Conservation (phyloP, 2,797 vertebrate species). For the Oryzias dopingdopingensis region DNA sequence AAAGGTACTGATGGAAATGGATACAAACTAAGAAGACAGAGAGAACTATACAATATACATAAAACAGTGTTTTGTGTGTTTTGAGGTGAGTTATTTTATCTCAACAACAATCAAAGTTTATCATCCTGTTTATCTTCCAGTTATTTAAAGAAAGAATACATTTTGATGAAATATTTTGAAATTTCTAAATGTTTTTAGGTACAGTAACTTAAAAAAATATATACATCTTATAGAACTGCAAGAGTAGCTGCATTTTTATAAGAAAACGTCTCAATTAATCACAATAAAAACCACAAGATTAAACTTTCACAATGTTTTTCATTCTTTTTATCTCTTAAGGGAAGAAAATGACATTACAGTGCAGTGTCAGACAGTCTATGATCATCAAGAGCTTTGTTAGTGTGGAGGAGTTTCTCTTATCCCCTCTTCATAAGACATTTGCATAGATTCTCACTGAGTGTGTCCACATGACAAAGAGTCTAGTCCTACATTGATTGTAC, state of each 20-base stretch:
- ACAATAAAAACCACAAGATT: too few relatives aligned
- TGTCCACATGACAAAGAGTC: slow-evolving; percentile 65
- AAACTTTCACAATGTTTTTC: not conserved
- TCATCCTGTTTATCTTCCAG: too few relatives aligned
- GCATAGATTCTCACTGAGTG: slow-evolving; percentile 67
- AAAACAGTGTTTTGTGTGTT: too few relatives aligned
- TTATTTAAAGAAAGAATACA: too few relatives aligned
- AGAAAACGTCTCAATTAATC: too few relatives aligned
- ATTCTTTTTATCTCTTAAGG: slow-evolving; percentile 25
- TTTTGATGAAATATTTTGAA: too few relatives aligned
- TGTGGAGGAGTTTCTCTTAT: slow-evolving; percentile 64
- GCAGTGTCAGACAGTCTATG: slow-evolving; percentile 37
- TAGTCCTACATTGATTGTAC: slow-evolving; percentile 70
- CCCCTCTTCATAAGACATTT: slow-evolving; percentile 61
- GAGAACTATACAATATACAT: not conserved
- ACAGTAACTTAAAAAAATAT: too few relatives aligned
- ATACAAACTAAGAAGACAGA: slow-evolving; percentile 4
- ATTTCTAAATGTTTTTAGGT: too few relatives aligned
- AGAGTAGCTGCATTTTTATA: too few relatives aligned
- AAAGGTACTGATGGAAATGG: slow-evolving; percentile 8
- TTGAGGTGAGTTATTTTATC: too few relatives aligned
- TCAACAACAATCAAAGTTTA: too few relatives aligned
- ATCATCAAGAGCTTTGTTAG: slow-evolving; percentile 64
- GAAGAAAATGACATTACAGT: slow-evolving; percentile 50
- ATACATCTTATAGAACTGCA: too few relatives aligned